Conservation (phyloP, 2,888 invertebrate genomes). For the Balanococcus diminutus region DNA sequence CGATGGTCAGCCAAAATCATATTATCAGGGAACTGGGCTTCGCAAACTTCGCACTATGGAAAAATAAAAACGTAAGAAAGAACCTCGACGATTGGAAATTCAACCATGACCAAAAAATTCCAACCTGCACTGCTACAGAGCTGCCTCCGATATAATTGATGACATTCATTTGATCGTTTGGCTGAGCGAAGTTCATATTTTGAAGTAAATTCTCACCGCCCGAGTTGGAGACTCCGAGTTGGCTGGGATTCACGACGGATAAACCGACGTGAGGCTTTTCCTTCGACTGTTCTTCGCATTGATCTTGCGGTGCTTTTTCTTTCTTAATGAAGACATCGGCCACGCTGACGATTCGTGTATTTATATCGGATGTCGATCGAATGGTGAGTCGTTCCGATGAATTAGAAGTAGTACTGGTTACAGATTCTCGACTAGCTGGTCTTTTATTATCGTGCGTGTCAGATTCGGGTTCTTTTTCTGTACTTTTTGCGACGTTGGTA, state of each 20-base stretch:
- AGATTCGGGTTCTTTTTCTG: conserved; percentile 41
- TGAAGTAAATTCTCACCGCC: conserved; percentile 43
- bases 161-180: conserved; percentile 26
- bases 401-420: conserved; percentile 24
- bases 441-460: background rate
- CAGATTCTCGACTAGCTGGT: conserved; percentile 37
- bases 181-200: conserved; percentile 1
- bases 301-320: conserved; percentile 25
- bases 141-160: conserved; percentile 3
- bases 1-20: conserved; percentile 41
- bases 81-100: background rate
- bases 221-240: conserved; percentile 44
- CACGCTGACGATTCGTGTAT: background rate
- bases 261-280: conserved; percentile 6
- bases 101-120: background rate
- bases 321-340: background rate
- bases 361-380: conserved; percentile 43
- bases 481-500: background rate
- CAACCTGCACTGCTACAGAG: background rate
- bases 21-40: conserved; percentile 22
- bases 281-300: background rate
- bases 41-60: conserved; percentile 48
- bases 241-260: conserved; percentile 49
- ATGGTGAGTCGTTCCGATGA: conserved; percentile 39
- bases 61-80: background rate